phyloP scores from a whole-genome alignment of 2,797 vertebrate genomes.

The Cephalopachus bancanus region DNA sequence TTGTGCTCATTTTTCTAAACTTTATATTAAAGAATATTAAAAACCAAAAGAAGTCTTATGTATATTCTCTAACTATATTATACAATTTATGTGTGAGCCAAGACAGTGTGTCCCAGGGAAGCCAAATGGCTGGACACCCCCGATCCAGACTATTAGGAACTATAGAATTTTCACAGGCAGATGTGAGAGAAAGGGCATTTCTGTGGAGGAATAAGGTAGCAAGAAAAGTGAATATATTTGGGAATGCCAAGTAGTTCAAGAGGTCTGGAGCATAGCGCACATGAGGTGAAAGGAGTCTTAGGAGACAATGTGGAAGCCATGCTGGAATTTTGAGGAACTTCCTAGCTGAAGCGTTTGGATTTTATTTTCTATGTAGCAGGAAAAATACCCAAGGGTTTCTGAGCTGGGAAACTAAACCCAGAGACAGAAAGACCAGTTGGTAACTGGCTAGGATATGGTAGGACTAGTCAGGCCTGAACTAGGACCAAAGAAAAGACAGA shows the following conservation, averaged over 20 bases:
- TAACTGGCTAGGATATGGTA: background rate
- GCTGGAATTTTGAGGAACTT: background rate
- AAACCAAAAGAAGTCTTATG: no score
- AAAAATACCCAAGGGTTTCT: background rate
- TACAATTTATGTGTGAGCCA: no score
- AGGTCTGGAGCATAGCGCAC: background rate
- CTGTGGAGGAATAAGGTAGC: background rate
- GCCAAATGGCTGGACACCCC: no score
- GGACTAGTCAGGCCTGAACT: background rate
- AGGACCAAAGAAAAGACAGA: background rate
- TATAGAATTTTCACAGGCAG: constrained; percentile 28
- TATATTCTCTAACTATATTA: no score
- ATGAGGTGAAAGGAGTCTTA: background rate
- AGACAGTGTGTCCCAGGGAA: no score
- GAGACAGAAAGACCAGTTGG: background rate
- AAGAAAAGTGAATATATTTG: background rate
- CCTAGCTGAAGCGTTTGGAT: background rate
- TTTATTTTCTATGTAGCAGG: background rate
- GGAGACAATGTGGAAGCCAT: background rate
- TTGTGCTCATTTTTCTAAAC: no score
- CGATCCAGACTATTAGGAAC: background rate
- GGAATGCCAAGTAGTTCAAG: background rate
- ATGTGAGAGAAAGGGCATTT: background rate
- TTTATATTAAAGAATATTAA: no score
- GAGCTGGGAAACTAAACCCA: constrained; percentile 23